Evolutionary conservation across 92 coral and sea anemone genomes (phyloP), one percentile per base, ranked within the genome.

Genomic region (Chrysogorgia sp.): DNA sequence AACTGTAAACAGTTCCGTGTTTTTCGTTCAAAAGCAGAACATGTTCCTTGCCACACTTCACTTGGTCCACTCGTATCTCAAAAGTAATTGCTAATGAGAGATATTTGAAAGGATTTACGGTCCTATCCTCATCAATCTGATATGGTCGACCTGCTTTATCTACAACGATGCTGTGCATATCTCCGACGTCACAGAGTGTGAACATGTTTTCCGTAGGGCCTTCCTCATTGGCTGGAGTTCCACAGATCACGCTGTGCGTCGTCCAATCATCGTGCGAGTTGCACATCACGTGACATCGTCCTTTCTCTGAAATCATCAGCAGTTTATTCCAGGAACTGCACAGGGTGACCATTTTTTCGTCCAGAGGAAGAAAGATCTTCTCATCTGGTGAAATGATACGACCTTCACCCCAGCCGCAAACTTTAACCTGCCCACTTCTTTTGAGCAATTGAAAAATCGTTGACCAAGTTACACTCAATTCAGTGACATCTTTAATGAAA

Each of bases 21-120:
- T 47, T 43, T 19, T 90, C 55, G 56, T 72, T 85, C 70, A 91
- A 75, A 53, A 96, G 35, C 13, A 96, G 45, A 28, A 86, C 93
- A 80, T 96, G 99, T 32, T 96, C 99, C 69, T 96, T 96, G 67
- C 99, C 99, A 83, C 97, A 96, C 21, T 88, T 78, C 20, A 93
- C 86, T 40, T 88, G 55, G 26, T 85, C 63, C 41, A 91, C 87
- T 67, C 80, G 65, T 31, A 50, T 58, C 14, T 40, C 52, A 43
- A 89, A 31, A 22, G 40, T 53, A 61, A 91, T 56, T 57, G 82
- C 72, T 49, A 57, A 58, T 47, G 81, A 79, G 22, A 67, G 40
- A 25, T 12, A 24, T 20, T 21, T 65, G 0, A 7, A 10, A 34
- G 19, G 0, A 43, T 6, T 67, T n/a, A 6, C 74, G 3, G 34